Percentiles rank a stretch among this genome's conserved stretches.
Evolutionary conservation across 2,113 vertebrate species (phyloP).

Genomic region (Forbesichthys papilliferus): DNA sequence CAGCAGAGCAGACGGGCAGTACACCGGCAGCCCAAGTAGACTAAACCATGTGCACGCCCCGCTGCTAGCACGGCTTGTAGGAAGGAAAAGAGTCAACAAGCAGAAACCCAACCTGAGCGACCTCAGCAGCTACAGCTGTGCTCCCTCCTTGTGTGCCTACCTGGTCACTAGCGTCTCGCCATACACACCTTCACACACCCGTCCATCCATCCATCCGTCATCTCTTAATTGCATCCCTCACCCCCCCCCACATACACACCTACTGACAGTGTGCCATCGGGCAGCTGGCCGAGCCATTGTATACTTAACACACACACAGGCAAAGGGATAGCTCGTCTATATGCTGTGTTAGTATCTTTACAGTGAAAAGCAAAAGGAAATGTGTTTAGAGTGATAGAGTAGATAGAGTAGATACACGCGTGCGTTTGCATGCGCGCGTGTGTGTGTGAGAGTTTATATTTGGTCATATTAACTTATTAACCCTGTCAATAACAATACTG

Average conservation of each 20-base stretch:
- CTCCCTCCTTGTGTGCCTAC: not conserved
- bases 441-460: too few species aligned
- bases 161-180: constrained; percentile 20
- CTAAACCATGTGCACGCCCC: not conserved
- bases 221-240: not conserved
- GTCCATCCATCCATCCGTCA: not conserved
- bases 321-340: constrained; percentile 28
- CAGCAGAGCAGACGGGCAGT: not conserved
- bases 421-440: not conserved
- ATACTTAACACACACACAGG: constrained; percentile 44
- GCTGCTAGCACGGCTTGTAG: not conserved
- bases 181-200: not conserved
- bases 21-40: not conserved
- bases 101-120: not conserved
- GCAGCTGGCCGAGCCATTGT: constrained; percentile 64
- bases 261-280: constrained; percentile 60
- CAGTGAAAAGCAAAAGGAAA: too few species aligned
- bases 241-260: constrained; percentile 40
- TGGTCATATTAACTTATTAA: too few species aligned
- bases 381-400: too few species aligned
- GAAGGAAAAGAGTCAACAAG: not conserved
- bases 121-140: not conserved
- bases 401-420: not conserved
- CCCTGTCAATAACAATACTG: too few species aligned
- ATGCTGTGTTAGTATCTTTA: constrained; percentile 33